Conservation (phyloP, 2,888 invertebrate genomes). For the Nipponacmea schrenckii region DNA sequence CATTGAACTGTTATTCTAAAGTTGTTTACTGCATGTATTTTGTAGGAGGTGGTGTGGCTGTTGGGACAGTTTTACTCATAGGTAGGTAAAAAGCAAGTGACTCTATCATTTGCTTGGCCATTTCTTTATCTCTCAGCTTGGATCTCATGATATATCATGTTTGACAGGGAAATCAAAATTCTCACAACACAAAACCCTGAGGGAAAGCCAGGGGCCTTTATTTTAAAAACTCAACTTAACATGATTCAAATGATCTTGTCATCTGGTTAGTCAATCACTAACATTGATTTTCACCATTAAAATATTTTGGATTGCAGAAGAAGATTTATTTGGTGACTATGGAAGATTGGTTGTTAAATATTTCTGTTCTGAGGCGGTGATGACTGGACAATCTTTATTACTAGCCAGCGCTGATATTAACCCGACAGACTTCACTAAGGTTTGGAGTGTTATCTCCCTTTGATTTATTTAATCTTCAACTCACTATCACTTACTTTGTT, state of each 20-base stretch:
- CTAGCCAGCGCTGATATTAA: conserved; percentile 73
- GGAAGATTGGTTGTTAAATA: conserved; percentile 83
- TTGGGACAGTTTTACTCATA: conserved; percentile 78
- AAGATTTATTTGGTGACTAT: conserved; percentile 83
- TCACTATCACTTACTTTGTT: conserved; percentile 1
- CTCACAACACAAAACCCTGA: no score
- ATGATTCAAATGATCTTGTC: no score
- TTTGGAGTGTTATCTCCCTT: conserved; percentile 20
- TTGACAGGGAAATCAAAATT: no score
- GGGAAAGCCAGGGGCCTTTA: no score
- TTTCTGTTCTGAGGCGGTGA: conserved; percentile 87
- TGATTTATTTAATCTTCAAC: conserved; percentile 3
- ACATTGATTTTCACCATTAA: no score
- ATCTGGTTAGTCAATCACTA: no score
- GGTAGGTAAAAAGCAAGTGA: conserved; percentile 74
- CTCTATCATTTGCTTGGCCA: no score
- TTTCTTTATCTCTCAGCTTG: no score
- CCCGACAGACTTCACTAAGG: conserved; percentile 51
- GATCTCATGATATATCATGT: no score
- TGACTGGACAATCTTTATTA: conserved; percentile 79
- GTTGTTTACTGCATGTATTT: no score
- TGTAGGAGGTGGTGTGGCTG: conserved; percentile 78
- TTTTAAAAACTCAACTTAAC: no score
- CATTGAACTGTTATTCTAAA: no score
- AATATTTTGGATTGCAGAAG: conserved; percentile 75